Conservation (phyloP, 1,140 invertebrate genomes). For the Drosophila pandora region DNA sequence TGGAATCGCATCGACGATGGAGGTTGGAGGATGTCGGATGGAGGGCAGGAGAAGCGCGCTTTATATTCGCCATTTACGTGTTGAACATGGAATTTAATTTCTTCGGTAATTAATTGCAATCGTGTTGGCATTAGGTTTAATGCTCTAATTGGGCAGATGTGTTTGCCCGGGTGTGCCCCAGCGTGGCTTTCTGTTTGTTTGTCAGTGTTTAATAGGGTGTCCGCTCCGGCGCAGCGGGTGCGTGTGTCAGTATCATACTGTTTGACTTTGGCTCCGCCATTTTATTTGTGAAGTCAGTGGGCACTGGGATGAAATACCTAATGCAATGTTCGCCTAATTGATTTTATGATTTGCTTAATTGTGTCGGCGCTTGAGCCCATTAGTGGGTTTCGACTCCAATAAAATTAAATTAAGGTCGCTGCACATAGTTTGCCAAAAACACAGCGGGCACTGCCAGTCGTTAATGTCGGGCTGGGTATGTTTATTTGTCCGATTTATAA, state of each 20-base stretch:
- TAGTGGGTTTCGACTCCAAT: background rate
- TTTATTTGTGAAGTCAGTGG: constrained; percentile 67
- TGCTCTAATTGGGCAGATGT: constrained; percentile 72
- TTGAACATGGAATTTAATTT: constrained; percentile 82
- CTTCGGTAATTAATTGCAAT: constrained; percentile 82
- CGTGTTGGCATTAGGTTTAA: constrained; percentile 81
- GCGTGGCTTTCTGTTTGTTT: constrained; percentile 4
- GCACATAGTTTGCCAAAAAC: background rate
- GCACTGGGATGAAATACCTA: constrained; percentile 45
- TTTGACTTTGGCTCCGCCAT: constrained; percentile 56
- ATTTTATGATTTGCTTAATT: constrained; percentile 73
- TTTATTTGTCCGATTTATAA: background rate
- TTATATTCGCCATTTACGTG: constrained; percentile 75
- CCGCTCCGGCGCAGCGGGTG: constrained; percentile 6
- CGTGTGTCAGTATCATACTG: constrained; percentile 39
- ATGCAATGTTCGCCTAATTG: constrained; percentile 65
- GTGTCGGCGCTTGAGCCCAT: constrained; percentile 8
- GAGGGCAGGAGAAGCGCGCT: constrained; percentile 16
- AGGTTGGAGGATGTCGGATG: background rate
- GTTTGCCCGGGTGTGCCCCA: constrained; percentile 6
- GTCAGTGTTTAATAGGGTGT: constrained; percentile 16
- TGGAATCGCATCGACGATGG: background rate
- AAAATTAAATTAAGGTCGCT: constrained; percentile 12
- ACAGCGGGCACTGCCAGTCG: constrained; percentile 1
- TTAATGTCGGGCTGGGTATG: constrained; percentile 18